Evolutionary conservation across 2,888 invertebrate genomes (phyloP).

Genomic region (Eurytoma californica): DNA sequence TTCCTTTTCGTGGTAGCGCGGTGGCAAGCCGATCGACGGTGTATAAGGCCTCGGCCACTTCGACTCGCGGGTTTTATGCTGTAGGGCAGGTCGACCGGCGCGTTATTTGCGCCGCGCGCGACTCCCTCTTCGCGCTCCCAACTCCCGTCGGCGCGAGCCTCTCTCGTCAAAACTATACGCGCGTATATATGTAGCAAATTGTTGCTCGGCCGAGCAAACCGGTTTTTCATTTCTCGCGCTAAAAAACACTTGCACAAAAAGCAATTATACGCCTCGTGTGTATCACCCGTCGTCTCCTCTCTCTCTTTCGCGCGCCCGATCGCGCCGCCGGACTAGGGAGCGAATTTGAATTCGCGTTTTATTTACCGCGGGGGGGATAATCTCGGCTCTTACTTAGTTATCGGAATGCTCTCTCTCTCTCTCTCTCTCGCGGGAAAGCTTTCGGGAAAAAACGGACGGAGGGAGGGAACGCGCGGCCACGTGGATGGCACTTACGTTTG

Average conservation of each 20-base stretch:
- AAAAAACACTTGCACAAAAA: conserved; percentile 45
- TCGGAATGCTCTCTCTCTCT: too few relatives aligned
- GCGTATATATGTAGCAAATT: conserved; percentile 35
- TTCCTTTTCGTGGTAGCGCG: conserved; percentile 18
- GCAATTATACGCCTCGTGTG: conserved; percentile 41
- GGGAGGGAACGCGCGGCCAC: conserved; percentile 5
- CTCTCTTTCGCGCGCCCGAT: neutral
- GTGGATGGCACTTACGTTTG: conserved; percentile 31
- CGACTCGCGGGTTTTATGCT: neutral
- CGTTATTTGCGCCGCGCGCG: neutral
- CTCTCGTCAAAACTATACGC: neutral
- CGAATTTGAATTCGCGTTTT: neutral
- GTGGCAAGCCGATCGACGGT: conserved; percentile 14
- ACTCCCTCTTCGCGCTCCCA: neutral
- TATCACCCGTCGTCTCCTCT: conserved; percentile 14
- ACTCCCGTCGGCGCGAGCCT: neutral
- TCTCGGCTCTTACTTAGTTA: too few relatives aligned
- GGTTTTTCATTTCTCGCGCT: conserved; percentile 51
- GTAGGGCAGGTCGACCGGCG: neutral
- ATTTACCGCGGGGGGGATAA: too few relatives aligned
- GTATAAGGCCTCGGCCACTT: neutral
- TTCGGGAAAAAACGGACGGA: neutral
- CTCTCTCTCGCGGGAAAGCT: too few relatives aligned
- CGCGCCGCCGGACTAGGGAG: neutral
- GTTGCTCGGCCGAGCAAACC: conserved; percentile 34